phyloP scores from a whole-genome alignment of 2,888 invertebrate genomes.

The Meloe dianella region DNA sequence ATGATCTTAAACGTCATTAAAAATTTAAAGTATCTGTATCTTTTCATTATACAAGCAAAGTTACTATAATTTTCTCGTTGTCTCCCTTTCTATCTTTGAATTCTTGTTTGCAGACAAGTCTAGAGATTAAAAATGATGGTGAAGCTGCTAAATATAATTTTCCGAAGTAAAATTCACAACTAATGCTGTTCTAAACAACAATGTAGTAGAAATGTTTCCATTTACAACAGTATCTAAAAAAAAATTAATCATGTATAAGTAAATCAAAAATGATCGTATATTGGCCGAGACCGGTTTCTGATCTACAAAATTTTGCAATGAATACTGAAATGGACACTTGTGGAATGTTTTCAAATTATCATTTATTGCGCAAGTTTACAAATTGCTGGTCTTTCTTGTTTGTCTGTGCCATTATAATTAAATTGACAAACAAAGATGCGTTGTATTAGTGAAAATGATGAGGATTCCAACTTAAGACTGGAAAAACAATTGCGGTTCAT shows the following conservation, averaged over 20 bases:
- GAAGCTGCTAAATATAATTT: not conserved
- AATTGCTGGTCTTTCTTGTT: not conserved
- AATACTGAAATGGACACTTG: no score
- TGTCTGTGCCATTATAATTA: not conserved
- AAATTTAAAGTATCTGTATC: not conserved
- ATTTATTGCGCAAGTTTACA: not conserved
- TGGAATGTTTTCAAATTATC: not conserved
- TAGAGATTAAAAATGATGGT: not conserved
- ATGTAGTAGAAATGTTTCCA: not conserved
- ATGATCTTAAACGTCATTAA: not conserved
- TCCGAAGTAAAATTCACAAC: not conserved
- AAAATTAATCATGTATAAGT: not conserved
- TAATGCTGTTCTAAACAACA: not conserved
- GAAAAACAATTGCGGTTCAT: constrained; percentile 8
- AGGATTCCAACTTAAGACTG: not conserved
- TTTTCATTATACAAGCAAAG: not conserved
- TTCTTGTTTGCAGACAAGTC: not conserved
- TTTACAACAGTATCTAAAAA: not conserved
- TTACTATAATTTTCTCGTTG: not conserved
- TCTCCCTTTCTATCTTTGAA: not conserved
- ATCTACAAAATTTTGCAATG: no score
- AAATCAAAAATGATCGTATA: not conserved
- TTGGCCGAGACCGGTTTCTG: no score
- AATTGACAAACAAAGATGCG: not conserved
- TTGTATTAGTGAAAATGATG: not conserved